Evolutionary conservation across 1,140 invertebrate genomes (phyloP), one percentile per base, ranked within the genome.

Genomic region (Drosophila fuyamai): DNA sequence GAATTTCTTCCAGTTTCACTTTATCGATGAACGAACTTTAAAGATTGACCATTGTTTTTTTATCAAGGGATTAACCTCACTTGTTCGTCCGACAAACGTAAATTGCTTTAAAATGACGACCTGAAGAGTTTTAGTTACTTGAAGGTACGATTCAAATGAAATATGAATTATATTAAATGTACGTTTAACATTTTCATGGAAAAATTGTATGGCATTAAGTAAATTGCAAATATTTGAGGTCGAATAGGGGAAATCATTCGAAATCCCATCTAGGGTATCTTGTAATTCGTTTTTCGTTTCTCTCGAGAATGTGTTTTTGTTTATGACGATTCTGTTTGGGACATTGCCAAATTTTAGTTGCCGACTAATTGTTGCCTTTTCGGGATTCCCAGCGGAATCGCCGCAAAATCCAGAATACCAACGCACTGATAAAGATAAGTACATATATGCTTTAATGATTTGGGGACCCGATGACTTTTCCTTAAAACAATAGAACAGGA

Each of bases 291-390:
- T 62, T 13, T 16, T 6, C 12, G n/a, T 7, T 23, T 9, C 16
- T 36, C 18, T 40, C 14, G 12, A n/a, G 14, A 16, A 16, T 57
- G 27, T 32, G 36, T 14, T 16, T 70, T 71, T 71, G 58, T 71
- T 71, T 71, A 71, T 71, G 65, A 41, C 51, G 44, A 57, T 70
- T 71, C 53, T 71, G 65, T 47, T 57, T 48, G 67, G 65, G 65
- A 71, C 51, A 43, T 71, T 50, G 43, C 43, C 29, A 71, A 71
- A 71, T 71, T 71, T 71, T 71, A 71, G 58, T 71, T 71, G 63
- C 53, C 51, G 43, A 68, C 65, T 71, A 71, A 71, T 71, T 71
- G 67, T 71, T 71, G 65, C 65, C 67, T 71, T 71, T 68, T 56
- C 67, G 51, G 44, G n/a, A 18, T 35, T 46, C 29, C 65, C 60